Evolutionary conservation across 2,888 invertebrate genomes (phyloP).

Genomic region (Lobophora halterata): DNA sequence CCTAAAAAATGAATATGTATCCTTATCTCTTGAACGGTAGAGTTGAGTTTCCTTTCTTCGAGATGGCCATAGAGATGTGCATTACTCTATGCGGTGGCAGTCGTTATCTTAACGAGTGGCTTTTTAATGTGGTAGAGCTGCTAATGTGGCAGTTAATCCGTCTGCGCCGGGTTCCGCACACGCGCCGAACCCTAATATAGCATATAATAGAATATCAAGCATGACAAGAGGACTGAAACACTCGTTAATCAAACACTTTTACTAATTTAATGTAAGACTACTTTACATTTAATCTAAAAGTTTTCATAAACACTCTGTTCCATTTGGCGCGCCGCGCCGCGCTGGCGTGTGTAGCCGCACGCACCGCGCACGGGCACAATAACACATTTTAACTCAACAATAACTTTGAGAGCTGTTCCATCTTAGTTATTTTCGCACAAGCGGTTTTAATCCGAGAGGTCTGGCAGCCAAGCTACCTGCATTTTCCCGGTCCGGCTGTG

Average conservation of each 20-base stretch:
- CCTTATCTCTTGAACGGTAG: too few relatives aligned
- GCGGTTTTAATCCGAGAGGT: slow-evolving; percentile 21
- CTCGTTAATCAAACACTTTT: too few relatives aligned
- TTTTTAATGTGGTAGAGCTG: slow-evolving; percentile 24
- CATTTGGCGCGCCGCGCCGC: not conserved
- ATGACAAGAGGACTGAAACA: too few relatives aligned
- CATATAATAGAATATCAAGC: slow-evolving; percentile 11
- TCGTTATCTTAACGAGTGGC: slow-evolving; percentile 18
- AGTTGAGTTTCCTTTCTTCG: not conserved
- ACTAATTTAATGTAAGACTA: too few relatives aligned
- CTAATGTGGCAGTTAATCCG: slow-evolving; percentile 16
- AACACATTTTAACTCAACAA: slow-evolving; percentile 18
- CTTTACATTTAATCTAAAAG: too few relatives aligned
- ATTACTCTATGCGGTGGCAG: slow-evolving; percentile 7
- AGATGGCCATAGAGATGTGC: not conserved
- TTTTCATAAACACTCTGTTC: not conserved
- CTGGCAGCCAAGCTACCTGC: slow-evolving; percentile 12
- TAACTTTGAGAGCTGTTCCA: slow-evolving; percentile 19
- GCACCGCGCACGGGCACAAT: slow-evolving; percentile 6
- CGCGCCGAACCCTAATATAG: not conserved
- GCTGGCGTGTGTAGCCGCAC: slow-evolving; percentile 2
- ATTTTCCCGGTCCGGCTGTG: not conserved
- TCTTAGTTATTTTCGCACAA: slow-evolving; percentile 22
- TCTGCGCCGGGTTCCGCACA: slow-evolving; percentile 14
- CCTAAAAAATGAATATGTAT: too few relatives aligned